A percentile compares a stretch with the other conserved stretches of the same genome.
phyloP scores from a whole-genome alignment of 2,888 invertebrate genomes.

The Campoplex capitator region DNA sequence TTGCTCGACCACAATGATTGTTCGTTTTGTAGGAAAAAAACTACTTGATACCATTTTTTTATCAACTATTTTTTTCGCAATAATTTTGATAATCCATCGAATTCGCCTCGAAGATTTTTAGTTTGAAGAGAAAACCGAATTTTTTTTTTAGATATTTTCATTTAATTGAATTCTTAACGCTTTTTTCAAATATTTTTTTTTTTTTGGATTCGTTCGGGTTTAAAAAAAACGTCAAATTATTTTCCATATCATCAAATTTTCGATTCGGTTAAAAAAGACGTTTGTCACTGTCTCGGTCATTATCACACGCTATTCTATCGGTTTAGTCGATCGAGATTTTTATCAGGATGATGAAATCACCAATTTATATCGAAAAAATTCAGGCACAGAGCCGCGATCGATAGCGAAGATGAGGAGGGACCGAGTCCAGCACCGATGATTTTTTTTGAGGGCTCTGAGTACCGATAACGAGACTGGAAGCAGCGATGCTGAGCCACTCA shows the following conservation, averaged over 20 bases:
- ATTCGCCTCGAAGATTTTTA: background rate
- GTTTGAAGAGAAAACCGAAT: background rate
- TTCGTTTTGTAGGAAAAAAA: background rate
- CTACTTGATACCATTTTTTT: background rate
- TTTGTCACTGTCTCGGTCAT: background rate
- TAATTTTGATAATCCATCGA: background rate
- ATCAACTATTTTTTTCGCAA: no score
- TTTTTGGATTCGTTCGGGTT: background rate
- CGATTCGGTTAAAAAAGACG: background rate
- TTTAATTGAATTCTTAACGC: background rate
- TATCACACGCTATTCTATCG: background rate
- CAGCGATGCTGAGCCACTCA: conserved; percentile 83
- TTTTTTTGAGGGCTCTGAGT: conserved; percentile 81
- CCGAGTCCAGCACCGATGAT: conserved; percentile 82
- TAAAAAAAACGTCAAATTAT: background rate
- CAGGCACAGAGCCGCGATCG: conserved; percentile 82
- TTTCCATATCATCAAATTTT: background rate
- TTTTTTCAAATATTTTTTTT: background rate
- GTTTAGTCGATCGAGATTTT: no score
- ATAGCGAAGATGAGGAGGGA: conserved; percentile 83
- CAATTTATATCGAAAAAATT: background rate
- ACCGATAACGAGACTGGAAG: conserved; percentile 84
- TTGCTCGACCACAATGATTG: background rate
- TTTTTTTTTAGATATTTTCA: no score
- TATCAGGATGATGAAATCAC: no score